These are phyloP conservation scores for Mythimna pallens DNA, from an alignment of 2,888 invertebrate species.

Conservation along the genomic window DNA sequence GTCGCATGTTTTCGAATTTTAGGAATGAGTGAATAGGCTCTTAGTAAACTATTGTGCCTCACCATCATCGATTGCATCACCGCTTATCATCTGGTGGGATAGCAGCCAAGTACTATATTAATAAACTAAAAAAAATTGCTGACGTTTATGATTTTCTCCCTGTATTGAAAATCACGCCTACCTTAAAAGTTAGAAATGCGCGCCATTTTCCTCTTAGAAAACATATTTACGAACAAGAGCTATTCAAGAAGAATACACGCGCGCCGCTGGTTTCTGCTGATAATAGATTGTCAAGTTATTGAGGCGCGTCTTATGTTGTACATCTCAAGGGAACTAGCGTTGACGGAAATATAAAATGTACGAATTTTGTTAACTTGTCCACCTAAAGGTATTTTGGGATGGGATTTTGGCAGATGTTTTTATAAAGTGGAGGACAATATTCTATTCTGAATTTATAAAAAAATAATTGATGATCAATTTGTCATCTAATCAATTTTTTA, in stretches of 20 bases:
- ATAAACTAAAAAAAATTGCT: too few species aligned
- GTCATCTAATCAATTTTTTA: too few species aligned
- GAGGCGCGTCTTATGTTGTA: conserved; percentile 42
- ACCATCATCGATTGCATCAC: too few species aligned
- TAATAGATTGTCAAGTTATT: conserved; percentile 51
- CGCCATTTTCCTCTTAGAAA: conserved; percentile 13
- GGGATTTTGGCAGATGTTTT: neutral
- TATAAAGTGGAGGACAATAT: neutral
- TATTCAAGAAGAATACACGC: conserved; percentile 7
- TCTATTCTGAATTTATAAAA: too few species aligned
- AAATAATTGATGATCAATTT: too few species aligned
- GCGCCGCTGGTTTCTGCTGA: conserved; percentile 12
- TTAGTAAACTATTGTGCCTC: too few species aligned
- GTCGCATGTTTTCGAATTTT: too few species aligned
- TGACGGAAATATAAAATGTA: conserved; percentile 18
- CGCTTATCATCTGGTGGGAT: too few species aligned
- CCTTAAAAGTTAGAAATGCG: conserved; percentile 1
- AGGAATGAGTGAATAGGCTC: too few species aligned
- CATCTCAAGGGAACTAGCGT: conserved; percentile 10
- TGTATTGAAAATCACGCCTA: neutral
- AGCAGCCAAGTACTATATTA: too few species aligned
- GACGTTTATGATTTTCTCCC: too few species aligned
- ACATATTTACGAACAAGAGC: conserved; percentile 29
- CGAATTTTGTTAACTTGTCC: conserved; percentile 21
- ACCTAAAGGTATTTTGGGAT: neutral